Evolutionary conservation across 2,113 vertebrate genomes (phyloP), one percentile per base, ranked within the genome.

Genomic region (Lophochroa leadbeateri): DNA sequence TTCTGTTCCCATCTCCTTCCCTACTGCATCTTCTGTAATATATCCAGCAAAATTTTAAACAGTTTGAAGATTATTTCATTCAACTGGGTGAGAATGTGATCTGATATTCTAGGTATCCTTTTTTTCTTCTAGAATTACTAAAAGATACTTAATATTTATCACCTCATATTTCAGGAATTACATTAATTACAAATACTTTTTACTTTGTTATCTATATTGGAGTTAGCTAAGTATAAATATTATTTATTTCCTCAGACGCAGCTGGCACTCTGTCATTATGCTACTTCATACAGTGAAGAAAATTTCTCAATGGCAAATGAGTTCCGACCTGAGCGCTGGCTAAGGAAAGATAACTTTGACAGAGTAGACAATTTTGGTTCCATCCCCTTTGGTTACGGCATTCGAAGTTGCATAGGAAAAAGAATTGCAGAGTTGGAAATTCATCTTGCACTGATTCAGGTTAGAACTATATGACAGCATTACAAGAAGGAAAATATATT

Each of bases 401-500:
- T 99, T 92, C 98, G 99, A 88, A 99, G 99, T 91, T 99, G 99
- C 92, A 98, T 99, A 14, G 99, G 99, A 80, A 98, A 97, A 94
- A 98, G 99, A 96, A 97, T 99, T 46, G 99, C 99, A 28, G 99
- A 99, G 94, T 89, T 99, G 84, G 99, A 99, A 98, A 98, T 99
- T 95, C 98, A 99, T 96, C 98, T 99, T 35, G 97, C 97, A 37
- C 95, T 99, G 68, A 98, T 98, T 81, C 98, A 99, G 98, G 99
- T 98, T 93, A 96, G 95, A 79, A 24, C 35, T 61, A 21, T 88
- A 39, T 86, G 64, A 92, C 57, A 78, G 21, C 39, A 78, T 64
- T 88, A 39, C 72, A 88, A 75, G 60, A 79, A 88, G 33, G 67
- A 72, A 84, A 81, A 65, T 87, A 39, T 68, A n/a, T 72, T 70